A percentile compares a stretch with the other conserved stretches of the same genome.
Evolutionary conservation across 2,113 vertebrate species (phyloP).

Genomic region (Zapus hudsonius): DNA sequence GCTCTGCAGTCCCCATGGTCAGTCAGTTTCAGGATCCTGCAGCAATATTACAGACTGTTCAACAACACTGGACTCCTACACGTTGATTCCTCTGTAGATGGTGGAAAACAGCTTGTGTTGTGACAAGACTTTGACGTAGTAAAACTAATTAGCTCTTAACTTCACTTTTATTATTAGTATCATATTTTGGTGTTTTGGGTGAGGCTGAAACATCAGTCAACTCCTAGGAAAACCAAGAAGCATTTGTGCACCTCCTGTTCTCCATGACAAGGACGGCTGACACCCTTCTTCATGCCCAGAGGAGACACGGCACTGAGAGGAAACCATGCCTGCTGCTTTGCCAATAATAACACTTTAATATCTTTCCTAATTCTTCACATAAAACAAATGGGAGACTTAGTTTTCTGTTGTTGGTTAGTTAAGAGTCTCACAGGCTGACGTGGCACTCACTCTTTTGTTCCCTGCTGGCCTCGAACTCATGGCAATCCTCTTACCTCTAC

Average conservation of each 20-base stretch:
- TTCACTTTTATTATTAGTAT: constrained; percentile 31
- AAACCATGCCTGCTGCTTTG: not conserved
- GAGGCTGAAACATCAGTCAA: not conserved
- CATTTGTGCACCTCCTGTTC: not conserved
- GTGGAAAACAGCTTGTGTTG: constrained; percentile 27
- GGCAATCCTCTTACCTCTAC: too few species aligned
- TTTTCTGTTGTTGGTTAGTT: too few species aligned
- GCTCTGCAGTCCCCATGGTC: not conserved
- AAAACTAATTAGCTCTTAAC: constrained; percentile 46
- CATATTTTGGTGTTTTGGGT: not conserved
- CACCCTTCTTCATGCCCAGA: not conserved
- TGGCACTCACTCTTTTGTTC: too few species aligned
- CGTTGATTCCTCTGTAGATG: not conserved
- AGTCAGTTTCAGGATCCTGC: not conserved
- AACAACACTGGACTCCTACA: not conserved
- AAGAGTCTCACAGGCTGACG: too few species aligned
- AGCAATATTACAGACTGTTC: not conserved
- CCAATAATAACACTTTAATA: not conserved
- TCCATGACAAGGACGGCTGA: not conserved
- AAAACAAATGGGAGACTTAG: not conserved
- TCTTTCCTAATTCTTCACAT: not conserved
- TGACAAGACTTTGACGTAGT: not conserved
- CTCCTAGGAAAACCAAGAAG: not conserved
- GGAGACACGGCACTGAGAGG: not conserved
- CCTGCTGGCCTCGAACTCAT: too few species aligned